Conservation (phyloP, 1,140 invertebrate species). For the Aphis gossypii region DNA sequence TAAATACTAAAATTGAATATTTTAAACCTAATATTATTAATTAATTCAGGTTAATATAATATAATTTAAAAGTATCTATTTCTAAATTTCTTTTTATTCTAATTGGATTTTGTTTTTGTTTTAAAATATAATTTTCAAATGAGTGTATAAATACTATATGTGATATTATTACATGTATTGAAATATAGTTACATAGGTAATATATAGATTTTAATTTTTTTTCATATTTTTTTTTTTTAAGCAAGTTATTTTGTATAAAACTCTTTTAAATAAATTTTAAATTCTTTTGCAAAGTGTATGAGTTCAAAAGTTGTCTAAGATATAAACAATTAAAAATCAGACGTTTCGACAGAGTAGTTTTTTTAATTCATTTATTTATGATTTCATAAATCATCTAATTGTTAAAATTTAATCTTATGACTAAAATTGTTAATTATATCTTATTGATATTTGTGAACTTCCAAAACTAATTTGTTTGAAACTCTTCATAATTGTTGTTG, state of each 20-base stretch:
- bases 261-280: background rate
- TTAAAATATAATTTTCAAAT: background rate
- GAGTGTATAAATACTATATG: background rate
- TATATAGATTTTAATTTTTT: background rate
- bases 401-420: background rate
- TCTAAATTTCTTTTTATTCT: background rate
- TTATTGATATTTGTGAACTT: background rate
- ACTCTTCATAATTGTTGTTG: background rate
- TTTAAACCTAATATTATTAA: too few species aligned
- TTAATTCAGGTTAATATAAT: too few species aligned
- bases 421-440: background rate
- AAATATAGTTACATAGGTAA: background rate
- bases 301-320: background rate
- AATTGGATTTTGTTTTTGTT: background rate
- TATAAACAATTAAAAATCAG: background rate
- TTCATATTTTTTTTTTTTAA: background rate
- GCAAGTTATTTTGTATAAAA: background rate
- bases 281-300: background rate
- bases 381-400: background rate
- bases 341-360: background rate
- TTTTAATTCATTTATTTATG: background rate
- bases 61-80: background rate
- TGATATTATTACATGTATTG: background rate
- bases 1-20: background rate
- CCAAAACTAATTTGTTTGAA: background rate